Percentiles rank a stretch among this genome's conserved stretches.
Evolutionary conservation across 2,888 invertebrate genomes (phyloP).

Genomic region (Drosophila leonis): DNA sequence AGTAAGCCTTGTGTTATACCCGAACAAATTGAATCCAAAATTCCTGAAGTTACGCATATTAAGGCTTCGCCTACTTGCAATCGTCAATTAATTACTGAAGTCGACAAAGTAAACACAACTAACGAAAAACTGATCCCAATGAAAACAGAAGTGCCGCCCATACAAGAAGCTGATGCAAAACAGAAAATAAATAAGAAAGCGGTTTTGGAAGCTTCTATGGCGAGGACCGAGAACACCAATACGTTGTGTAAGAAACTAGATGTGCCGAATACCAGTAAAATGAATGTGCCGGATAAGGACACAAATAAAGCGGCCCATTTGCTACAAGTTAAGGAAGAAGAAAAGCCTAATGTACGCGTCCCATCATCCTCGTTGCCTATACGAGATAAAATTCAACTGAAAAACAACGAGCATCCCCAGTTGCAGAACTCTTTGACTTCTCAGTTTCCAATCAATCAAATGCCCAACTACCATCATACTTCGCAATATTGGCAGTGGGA

Average conservation of each 20-base stretch:
- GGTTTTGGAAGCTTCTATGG: slow-evolving; percentile 26
- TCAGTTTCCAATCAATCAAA: slow-evolving; percentile 89
- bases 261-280: slow-evolving; percentile 26
- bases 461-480: slow-evolving; percentile 89
- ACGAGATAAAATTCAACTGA: slow-evolving; percentile 75
- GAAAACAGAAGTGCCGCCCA: slow-evolving; percentile 6
- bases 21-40: slow-evolving; percentile 9
- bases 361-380: slow-evolving; percentile 49
- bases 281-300: slow-evolving; percentile 53
- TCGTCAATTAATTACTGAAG: slow-evolving; percentile 27
- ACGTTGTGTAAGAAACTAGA: slow-evolving; percentile 51
- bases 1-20: neutral
- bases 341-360: slow-evolving; percentile 58
- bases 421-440: slow-evolving; percentile 85
- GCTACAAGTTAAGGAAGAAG: slow-evolving; percentile 81
- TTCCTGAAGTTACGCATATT: slow-evolving; percentile 7
- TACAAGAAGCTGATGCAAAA: slow-evolving; percentile 44
- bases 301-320: slow-evolving; percentile 47
- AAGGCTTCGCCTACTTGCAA: slow-evolving; percentile 11
- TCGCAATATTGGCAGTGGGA: slow-evolving; percentile 90
- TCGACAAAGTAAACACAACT: slow-evolving; percentile 7
- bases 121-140: slow-evolving; percentile 27
- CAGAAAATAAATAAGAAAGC: slow-evolving; percentile 56
- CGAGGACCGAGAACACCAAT: slow-evolving; percentile 37
- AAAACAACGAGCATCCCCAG: slow-evolving; percentile 77